Evolutionary conservation across 64 coral and sea anemone genomes (phyloP), one percentile per base, ranked within the genome.

Genomic region (Dendronephthya gigantea): DNA sequence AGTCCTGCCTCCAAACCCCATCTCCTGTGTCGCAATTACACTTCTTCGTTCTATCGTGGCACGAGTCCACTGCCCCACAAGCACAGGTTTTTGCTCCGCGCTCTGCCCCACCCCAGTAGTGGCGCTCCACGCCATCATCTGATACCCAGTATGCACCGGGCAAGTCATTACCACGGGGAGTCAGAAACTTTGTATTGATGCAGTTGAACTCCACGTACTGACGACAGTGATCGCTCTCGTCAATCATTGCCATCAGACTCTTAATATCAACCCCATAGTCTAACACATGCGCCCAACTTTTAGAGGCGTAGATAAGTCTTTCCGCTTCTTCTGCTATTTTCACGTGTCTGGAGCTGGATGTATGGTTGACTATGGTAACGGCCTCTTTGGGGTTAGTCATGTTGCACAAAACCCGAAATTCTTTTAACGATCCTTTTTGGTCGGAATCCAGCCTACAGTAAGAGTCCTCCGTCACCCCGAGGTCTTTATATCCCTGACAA

Each of bases 11-110:
- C 89, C 89, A 90, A 14, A 68, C 84, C 7, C 72, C 55, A 47
- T 90, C 83, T 17, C 84, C 84, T 50, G 52, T 82, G 48, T 85
- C 83, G 35, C 89, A 90, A 45, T 90, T 86, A 65, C 89, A 90
- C 51, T 7, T 6, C 19, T 76, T 28, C 25, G 13, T 65, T 0
- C 62, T 59, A 82, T 86, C 25, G 31, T 43, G 14, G 47, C 89
- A 90, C 28, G 83, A 84, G n/a, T 38, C n/a, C 35, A 68, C 86
- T 82, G 50, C 47, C 39, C 65, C 59, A 11, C 89, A 90, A 43
- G 89, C 83, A 34, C 89, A 90, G 17, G 55, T 62, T 7, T 23
- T 23, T 0, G 30, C 72, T 19, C 32, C 7, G 15, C n/a, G 31
- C 72, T 79, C 36, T 12, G 32, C 15, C 7, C 72, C 72, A 35